These are phyloP conservation scores for Myotis myotis DNA, from an alignment of 2,797 vertebrate genomes.

Conservation along the genomic window DNA sequence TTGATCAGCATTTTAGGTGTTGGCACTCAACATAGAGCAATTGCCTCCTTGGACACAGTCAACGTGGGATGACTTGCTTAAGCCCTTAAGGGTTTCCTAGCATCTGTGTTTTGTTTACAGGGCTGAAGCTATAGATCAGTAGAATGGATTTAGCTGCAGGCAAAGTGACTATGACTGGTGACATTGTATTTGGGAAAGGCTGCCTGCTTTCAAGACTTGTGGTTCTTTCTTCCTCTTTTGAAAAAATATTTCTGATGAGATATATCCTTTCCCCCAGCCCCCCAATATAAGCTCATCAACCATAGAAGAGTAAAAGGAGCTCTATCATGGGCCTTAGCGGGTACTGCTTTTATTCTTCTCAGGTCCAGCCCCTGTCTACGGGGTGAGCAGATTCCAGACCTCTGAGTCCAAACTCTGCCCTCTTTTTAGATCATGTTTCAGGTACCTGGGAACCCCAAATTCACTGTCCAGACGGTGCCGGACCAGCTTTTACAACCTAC, in stretches of 20 bases:
- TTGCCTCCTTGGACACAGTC: background rate
- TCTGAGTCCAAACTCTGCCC: background rate
- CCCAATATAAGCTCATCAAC: background rate
- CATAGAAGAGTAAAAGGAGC: background rate
- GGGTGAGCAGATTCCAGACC: background rate
- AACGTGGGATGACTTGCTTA: background rate
- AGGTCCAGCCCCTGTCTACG: background rate
- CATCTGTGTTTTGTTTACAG: background rate
- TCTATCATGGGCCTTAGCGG: background rate
- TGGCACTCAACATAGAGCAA: background rate
- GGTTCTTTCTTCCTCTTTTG: background rate
- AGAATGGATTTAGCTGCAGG: constrained; percentile 1
- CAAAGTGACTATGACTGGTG: background rate
- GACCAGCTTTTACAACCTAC: background rate
- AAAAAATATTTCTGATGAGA: background rate
- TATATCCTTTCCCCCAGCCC: background rate
- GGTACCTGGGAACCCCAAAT: background rate
- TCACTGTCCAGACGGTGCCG: background rate
- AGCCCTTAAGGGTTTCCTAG: background rate
- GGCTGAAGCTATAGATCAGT: background rate
- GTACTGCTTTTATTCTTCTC: background rate
- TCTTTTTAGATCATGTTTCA: background rate
- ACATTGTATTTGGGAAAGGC: background rate
- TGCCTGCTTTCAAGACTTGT: background rate
- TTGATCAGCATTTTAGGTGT: background rate